Evolutionary conservation across 2,113 vertebrate species (phyloP), one percentile per base, ranked within the genome.

Genomic region (Callopanchax toddi): DNA sequence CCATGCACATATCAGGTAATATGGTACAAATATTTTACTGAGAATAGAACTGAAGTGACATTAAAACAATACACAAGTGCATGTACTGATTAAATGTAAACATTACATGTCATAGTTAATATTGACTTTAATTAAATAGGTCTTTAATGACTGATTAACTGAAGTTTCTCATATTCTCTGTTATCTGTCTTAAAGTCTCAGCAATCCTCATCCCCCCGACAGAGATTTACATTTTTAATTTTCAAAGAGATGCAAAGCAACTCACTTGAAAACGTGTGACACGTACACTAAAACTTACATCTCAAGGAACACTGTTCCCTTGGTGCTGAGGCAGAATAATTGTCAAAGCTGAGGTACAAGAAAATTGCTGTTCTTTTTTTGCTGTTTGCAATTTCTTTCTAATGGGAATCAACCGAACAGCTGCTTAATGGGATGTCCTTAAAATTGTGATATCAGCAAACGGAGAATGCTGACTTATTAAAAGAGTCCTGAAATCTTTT

Each of bases 361-460:
- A 20, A 76, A 80, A 74, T 70, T 71, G 59, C 51, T 39, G 4
- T 43, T 50, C 23, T 48, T 23, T 25, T 66, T 78, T 72, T 57
- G 69, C 71, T 67, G 25, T 56, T 67, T 57, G 76, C 59, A 46
- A 20, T 74, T 71, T 58, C 16, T 61, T 58, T 74, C 44, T 67
- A 61, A 74, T 65, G 48, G 66, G 39, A 71, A 57, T 71, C 59
- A 37, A 42, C 23, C 40, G 37, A 82, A 46, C 68, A 75, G 77
- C 76, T 74, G 71, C 44, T 80, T 70, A 74, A 75, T 59, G 74
- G 59, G 21, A 54, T 44, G 25, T 74, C 76, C 68, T 16, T 62
- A n/a, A 70, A 81, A 76, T 59, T 64, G 54, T 54, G 26, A 51
- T 46, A 63, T 77, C 79, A 70, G 77, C 76, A 70, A 74, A 66